Evolutionary conservation across 92 coral and sea anemone species (phyloP).

Genomic region (Epizoanthus stellaris): DNA sequence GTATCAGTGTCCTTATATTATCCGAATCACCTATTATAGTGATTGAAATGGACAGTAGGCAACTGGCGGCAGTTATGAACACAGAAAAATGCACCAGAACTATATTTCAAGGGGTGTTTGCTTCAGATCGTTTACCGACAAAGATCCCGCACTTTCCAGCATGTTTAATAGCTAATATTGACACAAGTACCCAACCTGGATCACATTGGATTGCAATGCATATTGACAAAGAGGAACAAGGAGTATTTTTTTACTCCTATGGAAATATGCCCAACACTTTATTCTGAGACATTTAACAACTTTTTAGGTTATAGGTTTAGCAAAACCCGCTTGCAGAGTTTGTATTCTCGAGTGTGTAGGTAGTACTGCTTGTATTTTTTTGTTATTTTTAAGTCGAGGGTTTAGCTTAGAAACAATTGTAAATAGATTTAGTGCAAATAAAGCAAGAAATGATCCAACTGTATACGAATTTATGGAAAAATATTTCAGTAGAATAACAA

Average conservation of each 20-base stretch:
- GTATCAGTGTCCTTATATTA: too few relatives aligned
- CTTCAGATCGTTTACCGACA: background rate
- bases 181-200: background rate
- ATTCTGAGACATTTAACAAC: background rate
- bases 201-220: background rate
- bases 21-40: too few relatives aligned
- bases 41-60: background rate
- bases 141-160: slow-evolving; percentile 21
- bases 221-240: background rate
- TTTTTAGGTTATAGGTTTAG: background rate
- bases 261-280: background rate
- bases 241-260: background rate
- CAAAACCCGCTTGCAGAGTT: background rate
- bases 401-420: too few relatives aligned
- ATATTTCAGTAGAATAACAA: too few relatives aligned
- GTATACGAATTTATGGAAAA: too few relatives aligned
- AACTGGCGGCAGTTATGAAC: background rate
- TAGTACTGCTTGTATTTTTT: slow-evolving; percentile 9
- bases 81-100: background rate
- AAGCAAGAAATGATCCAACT: too few relatives aligned
- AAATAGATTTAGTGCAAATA: too few relatives aligned
- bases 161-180: slow-evolving; percentile 20
- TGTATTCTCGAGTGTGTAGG: background rate
- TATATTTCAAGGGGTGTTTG: slow-evolving; percentile 21
- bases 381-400: slow-evolving; percentile 15